A percentile compares a stretch with the other conserved stretches of the same genome.
phyloP scores from a whole-genome alignment of 2,113 vertebrate genomes.

The Pseudopipra pipra region DNA sequence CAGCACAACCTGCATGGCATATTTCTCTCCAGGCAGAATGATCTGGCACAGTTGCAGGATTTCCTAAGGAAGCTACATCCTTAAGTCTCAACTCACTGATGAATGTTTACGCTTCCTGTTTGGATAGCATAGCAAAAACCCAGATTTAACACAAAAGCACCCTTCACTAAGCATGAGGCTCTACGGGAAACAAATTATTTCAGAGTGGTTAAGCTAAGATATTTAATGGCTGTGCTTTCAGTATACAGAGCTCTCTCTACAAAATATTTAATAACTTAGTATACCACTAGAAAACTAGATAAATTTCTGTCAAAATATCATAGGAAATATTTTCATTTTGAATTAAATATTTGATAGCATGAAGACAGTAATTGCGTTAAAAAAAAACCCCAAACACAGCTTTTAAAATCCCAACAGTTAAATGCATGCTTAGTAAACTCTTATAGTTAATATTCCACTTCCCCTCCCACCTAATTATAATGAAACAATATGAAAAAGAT shows the following conservation, averaged over 20 bases:
- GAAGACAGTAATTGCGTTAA: too few species aligned
- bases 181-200: not conserved
- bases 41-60: conserved; percentile 22
- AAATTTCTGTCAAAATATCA: not conserved
- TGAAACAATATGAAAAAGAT: conserved; percentile 9
- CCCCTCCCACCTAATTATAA: not conserved
- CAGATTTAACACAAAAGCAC: not conserved
- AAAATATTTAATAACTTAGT: not conserved
- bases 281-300: not conserved
- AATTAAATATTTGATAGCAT: not conserved
- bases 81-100: not conserved
- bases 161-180: not conserved
- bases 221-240: not conserved
- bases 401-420: not conserved
- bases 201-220: not conserved
- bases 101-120: conserved; percentile 60
- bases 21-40: not conserved
- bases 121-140: not conserved
- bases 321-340: not conserved
- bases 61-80: conserved; percentile 58
- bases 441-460: not conserved
- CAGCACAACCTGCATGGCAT: not conserved
- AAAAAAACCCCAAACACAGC: accelerated
- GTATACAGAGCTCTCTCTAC: not conserved
- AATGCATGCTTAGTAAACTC: not conserved